Evolutionary conservation across 23 tunicate genomes (phyloP), one percentile per base, ranked within the genome.

Genomic region (Ciona savignyi): DNA sequence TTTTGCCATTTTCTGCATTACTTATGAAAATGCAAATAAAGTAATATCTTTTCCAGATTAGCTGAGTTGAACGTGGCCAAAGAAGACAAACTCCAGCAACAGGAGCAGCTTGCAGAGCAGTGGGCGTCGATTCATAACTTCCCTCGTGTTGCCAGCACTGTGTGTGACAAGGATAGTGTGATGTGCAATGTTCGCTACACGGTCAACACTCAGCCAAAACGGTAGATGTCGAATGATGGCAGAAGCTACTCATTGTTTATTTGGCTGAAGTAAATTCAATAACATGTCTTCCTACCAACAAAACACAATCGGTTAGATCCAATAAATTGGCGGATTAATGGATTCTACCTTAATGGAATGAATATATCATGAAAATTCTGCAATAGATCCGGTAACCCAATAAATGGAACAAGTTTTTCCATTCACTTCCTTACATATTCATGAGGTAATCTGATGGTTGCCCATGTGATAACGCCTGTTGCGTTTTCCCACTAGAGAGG

Each of bases 21-120:
- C 56, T 42, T 6, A 42, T 42, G 15, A 42, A 9, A 42, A 42
- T 42, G 15, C 56, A 30, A 32, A 68, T 65, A 21, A 15, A 4
- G 23, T 23, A 35, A 23, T 72, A 0, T 25, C 1, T 0, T 0
- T 21, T 6, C 27, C 64, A 88, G 95, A 23, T 71, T 88, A 3
- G 95, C 95, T 9, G 95, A 88, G 49, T 71, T 88, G 72, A 88
- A 88, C 33, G 60, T 88, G 2, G 95, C 95, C 11, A 85, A 88
- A 51, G 86, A 88, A 63, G 95, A 88, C 29, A 66, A 82, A 34
- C 75, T 35, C 27, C 83, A 81, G 66, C 86, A 81, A 32, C 86
- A 88, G 63, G 66, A 67, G 23, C 77, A 83, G 33, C 83, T 88
- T 34, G 78, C 86, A 33, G 73, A 88, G 68, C 81, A 83, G 31